Evolutionary conservation across 1,140 invertebrate genomes (phyloP).

Genomic region (Tetraneura akinire): DNA sequence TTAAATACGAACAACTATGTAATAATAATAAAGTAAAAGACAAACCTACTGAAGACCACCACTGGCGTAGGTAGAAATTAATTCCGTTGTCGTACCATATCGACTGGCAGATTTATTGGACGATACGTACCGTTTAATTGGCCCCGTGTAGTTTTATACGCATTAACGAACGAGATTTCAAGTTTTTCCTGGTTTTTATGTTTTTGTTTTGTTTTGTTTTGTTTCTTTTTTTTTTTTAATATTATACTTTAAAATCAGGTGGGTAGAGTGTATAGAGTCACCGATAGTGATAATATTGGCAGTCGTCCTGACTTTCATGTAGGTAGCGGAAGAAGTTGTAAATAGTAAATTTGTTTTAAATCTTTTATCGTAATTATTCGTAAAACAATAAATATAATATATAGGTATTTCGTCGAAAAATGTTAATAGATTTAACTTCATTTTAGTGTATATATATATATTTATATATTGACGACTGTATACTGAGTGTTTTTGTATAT

Average conservation of each 20-base stretch:
- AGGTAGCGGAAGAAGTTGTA: slow-evolving; percentile 36
- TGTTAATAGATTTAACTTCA: neutral
- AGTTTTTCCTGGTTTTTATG: slow-evolving; percentile 24
- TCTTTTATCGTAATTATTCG: neutral
- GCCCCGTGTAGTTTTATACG: slow-evolving; percentile 39
- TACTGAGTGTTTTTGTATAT: no score
- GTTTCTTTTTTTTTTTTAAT: slow-evolving; percentile 11
- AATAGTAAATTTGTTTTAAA: slow-evolving; percentile 31
- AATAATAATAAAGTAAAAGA: slow-evolving; percentile 43
- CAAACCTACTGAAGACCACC: slow-evolving; percentile 44
- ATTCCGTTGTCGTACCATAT: slow-evolving; percentile 46
- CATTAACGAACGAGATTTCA: slow-evolving; percentile 41
- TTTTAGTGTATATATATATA: no score
- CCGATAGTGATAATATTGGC: slow-evolving; percentile 40
- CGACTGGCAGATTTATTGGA: slow-evolving; percentile 49
- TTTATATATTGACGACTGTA: no score
- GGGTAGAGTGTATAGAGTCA: no score
- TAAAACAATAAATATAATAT: no score
- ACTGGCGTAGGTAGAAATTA: slow-evolving; percentile 49
- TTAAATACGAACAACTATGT: slow-evolving; percentile 9
- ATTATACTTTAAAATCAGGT: slow-evolving; percentile 5
- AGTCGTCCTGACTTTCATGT: slow-evolving; percentile 17
- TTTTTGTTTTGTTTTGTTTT: slow-evolving; percentile 12
- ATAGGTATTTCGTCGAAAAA: neutral
- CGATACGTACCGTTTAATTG: slow-evolving; percentile 46